Evolutionary conservation across 2,113 vertebrate species (phyloP).

Genomic region (Xenus cinereus): DNA sequence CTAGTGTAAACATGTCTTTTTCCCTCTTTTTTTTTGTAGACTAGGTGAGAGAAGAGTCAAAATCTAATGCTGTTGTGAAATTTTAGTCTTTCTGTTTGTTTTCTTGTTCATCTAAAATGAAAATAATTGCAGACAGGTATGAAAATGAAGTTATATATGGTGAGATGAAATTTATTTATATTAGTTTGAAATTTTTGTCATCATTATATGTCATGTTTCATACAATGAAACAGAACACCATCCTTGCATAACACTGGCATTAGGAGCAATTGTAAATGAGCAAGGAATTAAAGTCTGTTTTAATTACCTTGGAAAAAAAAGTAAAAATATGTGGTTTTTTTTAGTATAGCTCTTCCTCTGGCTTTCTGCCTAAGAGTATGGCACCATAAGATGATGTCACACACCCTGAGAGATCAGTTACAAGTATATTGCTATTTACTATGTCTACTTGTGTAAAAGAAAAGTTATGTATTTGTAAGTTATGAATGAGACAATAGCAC

Average conservation of each 20-base stretch:
- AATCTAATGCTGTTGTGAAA: background rate
- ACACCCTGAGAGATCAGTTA: background rate
- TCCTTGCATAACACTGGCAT: background rate
- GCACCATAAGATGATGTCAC: background rate
- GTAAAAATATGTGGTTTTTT: background rate
- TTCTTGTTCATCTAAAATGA: background rate
- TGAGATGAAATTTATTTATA: background rate
- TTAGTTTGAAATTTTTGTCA: background rate
- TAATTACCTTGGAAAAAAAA: background rate
- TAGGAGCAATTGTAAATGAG: background rate
- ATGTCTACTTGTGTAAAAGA: background rate
- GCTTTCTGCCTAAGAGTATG: background rate
- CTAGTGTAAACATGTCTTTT: background rate
- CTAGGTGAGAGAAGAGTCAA: background rate
- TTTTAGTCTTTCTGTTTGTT: background rate
- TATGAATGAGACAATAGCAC: background rate
- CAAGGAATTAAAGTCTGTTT: background rate
- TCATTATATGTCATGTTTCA: background rate
- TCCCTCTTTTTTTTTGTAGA: background rate
- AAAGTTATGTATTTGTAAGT: background rate
- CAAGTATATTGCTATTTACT: background rate
- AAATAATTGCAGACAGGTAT: background rate
- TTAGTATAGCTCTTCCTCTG: background rate
- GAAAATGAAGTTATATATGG: background rate
- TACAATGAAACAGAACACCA: background rate